phyloP scores from a whole-genome alignment of 2,113 vertebrate species.

The Vulpes ferrilata region DNA sequence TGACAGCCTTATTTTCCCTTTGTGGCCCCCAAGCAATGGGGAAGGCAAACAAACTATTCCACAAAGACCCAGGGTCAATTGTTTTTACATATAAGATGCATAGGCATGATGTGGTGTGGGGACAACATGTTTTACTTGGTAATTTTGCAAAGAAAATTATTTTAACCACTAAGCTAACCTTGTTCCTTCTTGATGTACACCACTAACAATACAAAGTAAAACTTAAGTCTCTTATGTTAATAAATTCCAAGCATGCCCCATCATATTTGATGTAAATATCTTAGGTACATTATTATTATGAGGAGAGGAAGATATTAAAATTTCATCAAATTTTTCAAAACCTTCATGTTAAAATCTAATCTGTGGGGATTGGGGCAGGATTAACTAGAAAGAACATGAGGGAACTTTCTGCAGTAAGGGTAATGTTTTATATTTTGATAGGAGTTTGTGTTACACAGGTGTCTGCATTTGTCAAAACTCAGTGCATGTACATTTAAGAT shows the following conservation, averaged over 20 bases:
- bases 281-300: not conserved
- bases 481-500: not conserved
- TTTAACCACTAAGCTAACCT: not conserved
- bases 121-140: not conserved
- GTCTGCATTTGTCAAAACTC: constrained; percentile 36
- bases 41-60: not conserved
- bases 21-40: not conserved
- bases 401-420: not conserved
- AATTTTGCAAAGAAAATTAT: not conserved
- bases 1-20: not conserved
- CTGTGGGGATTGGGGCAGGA: not conserved
- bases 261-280: not conserved
- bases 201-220: not conserved
- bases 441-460: not conserved
- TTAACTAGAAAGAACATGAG: not conserved
- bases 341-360: not conserved
- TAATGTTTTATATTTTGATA: not conserved
- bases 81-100: not conserved
- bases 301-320: not conserved
- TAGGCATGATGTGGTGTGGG: not conserved
- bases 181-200: not conserved
- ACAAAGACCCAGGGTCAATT: not conserved
- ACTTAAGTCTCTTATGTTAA: not conserved
- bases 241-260: not conserved
- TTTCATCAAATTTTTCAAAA: not conserved